Evolutionary conservation across 1,140 invertebrate genomes (phyloP).

Genomic region (Bilobella aurantiaca): DNA sequence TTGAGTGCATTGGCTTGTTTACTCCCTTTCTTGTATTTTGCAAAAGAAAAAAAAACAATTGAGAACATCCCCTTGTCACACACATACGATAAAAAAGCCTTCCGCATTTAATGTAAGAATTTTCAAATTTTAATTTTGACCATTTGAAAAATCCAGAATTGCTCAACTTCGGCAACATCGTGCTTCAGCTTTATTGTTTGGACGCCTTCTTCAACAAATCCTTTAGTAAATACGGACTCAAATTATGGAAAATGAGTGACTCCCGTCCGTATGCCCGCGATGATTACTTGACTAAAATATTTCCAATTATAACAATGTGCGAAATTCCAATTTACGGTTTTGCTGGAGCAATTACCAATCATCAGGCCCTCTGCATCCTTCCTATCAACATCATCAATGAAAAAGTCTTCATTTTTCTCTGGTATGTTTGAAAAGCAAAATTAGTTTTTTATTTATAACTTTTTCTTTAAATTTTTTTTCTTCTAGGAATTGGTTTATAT

Average conservation of each 20-base stretch:
- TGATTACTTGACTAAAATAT: conserved; percentile 31
- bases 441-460: not conserved
- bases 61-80: too few species aligned
- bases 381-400: conserved; percentile 70
- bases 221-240: conserved; percentile 39
- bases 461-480: not conserved
- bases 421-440: conserved; percentile 41
- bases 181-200: conserved; percentile 39
- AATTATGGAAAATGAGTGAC: conserved; percentile 36
- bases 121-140: not conserved
- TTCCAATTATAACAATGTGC: conserved; percentile 49
- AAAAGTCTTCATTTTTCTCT: conserved; percentile 66
- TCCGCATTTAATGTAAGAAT: too few species aligned
- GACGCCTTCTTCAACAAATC: conserved; percentile 39
- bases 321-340: conserved; percentile 42
- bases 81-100: too few species aligned
- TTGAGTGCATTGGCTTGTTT: too few species aligned
- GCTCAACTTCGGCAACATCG: conserved; percentile 40
- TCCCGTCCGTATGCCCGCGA: conserved; percentile 23
- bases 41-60: too few species aligned
- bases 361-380: conserved; percentile 50
- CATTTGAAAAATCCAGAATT: conserved; percentile 42
- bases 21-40: too few species aligned
- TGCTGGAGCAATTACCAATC: not conserved
- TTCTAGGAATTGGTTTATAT: conserved; percentile 1